A percentile compares a stretch with the other conserved stretches of the same genome.
These are phyloP conservation scores for Epizoanthus stellaris DNA, from an alignment of 92 coral and sea anemone species.

Conservation along the genomic window DNA sequence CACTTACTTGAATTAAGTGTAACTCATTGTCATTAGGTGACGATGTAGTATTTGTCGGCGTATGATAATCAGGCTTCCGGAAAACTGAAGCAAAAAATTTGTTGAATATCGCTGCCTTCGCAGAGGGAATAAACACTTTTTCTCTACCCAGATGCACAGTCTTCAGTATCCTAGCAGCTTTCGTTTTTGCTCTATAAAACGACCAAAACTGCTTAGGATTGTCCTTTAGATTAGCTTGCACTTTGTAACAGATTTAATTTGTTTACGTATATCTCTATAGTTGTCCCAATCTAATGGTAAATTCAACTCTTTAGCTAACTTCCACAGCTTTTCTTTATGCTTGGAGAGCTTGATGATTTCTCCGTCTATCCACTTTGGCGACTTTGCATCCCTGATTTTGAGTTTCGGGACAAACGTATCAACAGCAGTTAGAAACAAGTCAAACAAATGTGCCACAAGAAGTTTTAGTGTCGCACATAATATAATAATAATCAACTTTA, in stretches of 20 bases:
- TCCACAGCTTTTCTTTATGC: neutral
- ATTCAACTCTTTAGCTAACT: neutral
- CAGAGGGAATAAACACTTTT: neutral
- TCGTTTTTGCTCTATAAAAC: neutral
- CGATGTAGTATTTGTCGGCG: neutral
- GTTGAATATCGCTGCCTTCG: neutral
- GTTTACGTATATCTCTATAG: slow-evolving; percentile 2
- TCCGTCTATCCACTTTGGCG: too few relatives aligned
- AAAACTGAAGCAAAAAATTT: neutral
- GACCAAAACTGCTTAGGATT: slow-evolving; percentile 17
- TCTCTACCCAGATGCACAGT: neutral
- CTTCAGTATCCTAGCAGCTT: neutral
- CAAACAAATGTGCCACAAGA: too few relatives aligned
- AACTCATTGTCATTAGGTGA: too few relatives aligned
- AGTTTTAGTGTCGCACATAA: too few relatives aligned
- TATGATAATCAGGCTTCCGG: neutral
- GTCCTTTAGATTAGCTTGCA: slow-evolving; percentile 24
- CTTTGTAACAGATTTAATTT: slow-evolving; percentile 21
- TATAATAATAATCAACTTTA: too few relatives aligned
- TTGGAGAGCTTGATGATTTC: neutral
- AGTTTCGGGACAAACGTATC: too few relatives aligned
- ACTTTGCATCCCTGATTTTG: too few relatives aligned
- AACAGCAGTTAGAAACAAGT: too few relatives aligned
- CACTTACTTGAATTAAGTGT: too few relatives aligned
- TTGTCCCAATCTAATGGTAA: slow-evolving; percentile 2